Conservation (phyloP, 2,113 vertebrate genomes). For the Percina caprodes region DNA sequence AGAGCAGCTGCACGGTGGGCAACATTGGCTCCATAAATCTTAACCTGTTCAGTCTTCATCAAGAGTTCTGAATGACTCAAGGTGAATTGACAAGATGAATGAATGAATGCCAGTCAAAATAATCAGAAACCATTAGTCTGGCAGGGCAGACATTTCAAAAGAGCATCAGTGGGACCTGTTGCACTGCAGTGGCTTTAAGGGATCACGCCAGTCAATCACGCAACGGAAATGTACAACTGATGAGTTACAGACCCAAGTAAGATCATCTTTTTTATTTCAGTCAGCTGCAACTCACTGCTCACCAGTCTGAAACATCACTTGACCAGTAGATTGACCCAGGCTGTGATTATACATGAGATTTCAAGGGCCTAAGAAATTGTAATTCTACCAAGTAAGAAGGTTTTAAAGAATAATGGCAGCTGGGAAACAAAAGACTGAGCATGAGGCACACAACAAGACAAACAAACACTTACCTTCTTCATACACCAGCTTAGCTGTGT, state of each 20-base stretch:
- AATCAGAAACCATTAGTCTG: constrained; percentile 7
- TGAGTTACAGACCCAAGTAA: background rate
- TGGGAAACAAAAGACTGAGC: background rate
- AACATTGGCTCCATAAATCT: constrained; percentile 44
- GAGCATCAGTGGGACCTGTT: constrained; percentile 13
- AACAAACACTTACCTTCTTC: constrained; percentile 90
- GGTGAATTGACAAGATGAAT: constrained; percentile 18
- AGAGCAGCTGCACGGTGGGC: constrained; percentile 50
- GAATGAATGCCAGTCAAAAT: constrained; percentile 33
- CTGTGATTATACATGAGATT: background rate
- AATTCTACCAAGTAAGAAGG: background rate
- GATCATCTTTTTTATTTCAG: background rate
- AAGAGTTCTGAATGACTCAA: background rate
- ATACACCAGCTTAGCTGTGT: constrained; percentile 93
- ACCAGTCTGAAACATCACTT: background rate
- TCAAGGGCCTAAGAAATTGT: background rate
- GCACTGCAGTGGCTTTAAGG: background rate
- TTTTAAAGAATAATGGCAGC: background rate
- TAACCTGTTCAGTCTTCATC: background rate
- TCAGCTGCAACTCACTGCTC: background rate
- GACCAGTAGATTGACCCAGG: background rate
- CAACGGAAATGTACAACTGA: background rate
- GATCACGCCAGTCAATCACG: background rate
- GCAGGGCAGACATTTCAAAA: background rate
- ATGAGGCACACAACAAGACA: background rate